Evolutionary conservation across 2,888 invertebrate genomes (phyloP).

Genomic region (Macrophya annulata): DNA sequence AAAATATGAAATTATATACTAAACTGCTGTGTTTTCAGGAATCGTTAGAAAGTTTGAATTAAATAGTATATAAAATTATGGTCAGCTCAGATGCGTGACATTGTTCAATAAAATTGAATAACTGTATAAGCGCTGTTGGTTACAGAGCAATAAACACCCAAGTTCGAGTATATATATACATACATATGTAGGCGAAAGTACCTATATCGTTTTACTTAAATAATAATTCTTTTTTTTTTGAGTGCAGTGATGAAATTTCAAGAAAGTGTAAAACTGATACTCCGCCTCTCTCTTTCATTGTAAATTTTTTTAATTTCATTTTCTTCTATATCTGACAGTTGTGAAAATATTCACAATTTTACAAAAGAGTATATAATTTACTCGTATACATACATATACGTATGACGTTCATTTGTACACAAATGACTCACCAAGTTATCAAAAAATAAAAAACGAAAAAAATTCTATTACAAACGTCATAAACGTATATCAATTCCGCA

Average conservation of each 20-base stretch:
- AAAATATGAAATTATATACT: not conserved
- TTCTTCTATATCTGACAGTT: not conserved
- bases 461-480: not conserved
- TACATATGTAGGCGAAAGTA: too few species aligned
- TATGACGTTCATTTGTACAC: not conserved
- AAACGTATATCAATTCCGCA: slow-evolving; percentile 3
- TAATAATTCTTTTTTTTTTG: too few species aligned
- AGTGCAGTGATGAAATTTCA: too few species aligned
- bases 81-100: not conserved
- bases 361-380: not conserved
- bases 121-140: not conserved
- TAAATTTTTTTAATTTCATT: not conserved
- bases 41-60: not conserved
- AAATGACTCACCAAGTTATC: slow-evolving; percentile 7
- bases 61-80: too few species aligned
- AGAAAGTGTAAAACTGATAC: too few species aligned
- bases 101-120: slow-evolving; percentile 8
- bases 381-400: not conserved
- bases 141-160: not conserved
- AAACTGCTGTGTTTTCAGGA: not conserved
- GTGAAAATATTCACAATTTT: not conserved
- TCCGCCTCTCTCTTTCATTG: too few species aligned
- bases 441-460: not conserved
- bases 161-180: not conserved
- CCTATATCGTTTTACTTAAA: too few species aligned